These are phyloP conservation scores for Aporrectodea caliginosa DNA, from an alignment of 1,140 invertebrate species.

Conservation along the genomic window DNA sequence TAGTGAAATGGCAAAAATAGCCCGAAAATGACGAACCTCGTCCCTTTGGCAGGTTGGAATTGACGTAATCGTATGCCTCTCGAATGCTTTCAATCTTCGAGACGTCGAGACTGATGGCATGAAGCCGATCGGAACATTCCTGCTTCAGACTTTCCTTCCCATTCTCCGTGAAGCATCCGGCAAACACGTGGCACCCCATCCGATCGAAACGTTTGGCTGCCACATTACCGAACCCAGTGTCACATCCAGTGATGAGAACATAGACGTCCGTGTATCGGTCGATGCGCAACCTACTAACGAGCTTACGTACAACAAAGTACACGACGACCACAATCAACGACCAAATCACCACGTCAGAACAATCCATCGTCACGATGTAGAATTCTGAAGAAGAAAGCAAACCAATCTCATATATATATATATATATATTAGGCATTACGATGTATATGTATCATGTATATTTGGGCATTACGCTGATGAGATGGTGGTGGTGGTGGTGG, in stretches of 20 bases:
- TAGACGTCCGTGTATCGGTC: neutral
- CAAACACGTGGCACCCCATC: constrained; percentile 53
- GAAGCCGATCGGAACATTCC: neutral
- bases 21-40: neutral
- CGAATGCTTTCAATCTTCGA: neutral
- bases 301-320: neutral
- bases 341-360: neutral
- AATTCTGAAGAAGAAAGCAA: neutral
- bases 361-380: neutral
- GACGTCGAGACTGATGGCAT: neutral
- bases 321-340: neutral
- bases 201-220: constrained; percentile 45
- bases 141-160: neutral
- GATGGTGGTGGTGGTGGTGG: too few relatives aligned
- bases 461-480: too few relatives aligned
- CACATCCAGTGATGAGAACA: constrained; percentile 43
- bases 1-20: too few relatives aligned
- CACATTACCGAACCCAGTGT: constrained; percentile 52
- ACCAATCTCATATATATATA: too few relatives aligned
- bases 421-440: too few relatives aligned
- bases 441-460: too few relatives aligned
- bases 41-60: neutral
- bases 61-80: constrained; percentile 6
- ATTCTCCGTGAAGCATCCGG: constrained; percentile 38
- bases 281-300: neutral